A percentile compares a stretch with the other conserved stretches of the same genome.
These are phyloP conservation scores for Epizoanthus stellaris DNA, from an alignment of 92 coral and sea anemone genomes.

Conservation along the genomic window DNA sequence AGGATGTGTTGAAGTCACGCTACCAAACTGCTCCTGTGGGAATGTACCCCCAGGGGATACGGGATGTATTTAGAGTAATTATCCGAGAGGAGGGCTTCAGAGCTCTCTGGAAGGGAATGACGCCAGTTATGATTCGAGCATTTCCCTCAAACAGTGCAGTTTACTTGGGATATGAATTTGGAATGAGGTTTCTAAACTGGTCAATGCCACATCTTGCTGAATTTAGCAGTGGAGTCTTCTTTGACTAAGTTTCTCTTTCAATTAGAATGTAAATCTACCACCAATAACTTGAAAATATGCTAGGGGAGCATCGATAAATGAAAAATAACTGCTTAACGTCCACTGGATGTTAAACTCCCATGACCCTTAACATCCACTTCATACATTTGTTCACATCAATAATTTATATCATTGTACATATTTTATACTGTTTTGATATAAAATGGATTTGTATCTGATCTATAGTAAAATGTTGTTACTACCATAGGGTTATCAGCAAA, in stretches of 20 bases:
- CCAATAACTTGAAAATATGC: too few species aligned
- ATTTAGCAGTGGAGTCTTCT: conserved; percentile 23
- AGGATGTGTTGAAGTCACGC: conserved; percentile 83
- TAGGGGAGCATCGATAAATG: too few species aligned
- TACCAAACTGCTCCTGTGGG: conserved; percentile 87
- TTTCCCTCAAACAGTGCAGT: conserved; percentile 83
- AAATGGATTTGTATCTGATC: too few species aligned
- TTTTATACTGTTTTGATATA: too few species aligned
- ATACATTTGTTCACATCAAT: too few species aligned
- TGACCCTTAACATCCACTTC: too few species aligned
- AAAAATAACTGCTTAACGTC: too few species aligned
- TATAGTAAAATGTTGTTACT: too few species aligned
- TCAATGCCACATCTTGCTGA: conserved; percentile 49
- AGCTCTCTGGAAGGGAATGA: conserved; percentile 79
- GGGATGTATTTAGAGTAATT: conserved; percentile 68
- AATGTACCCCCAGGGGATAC: conserved; percentile 75
- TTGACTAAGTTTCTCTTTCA: background rate
- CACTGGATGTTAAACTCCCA: too few species aligned
- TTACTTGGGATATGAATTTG: conserved; percentile 84
- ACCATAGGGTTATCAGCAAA: too few species aligned
- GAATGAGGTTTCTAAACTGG: conserved; percentile 83
- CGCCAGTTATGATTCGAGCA: conserved; percentile 83
- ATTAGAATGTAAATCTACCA: too few species aligned
- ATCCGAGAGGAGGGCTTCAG: conserved; percentile 70
- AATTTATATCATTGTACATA: too few species aligned